Evolutionary conservation across 1,140 invertebrate species (phyloP).

Genomic region (Phortica variegata): DNA sequence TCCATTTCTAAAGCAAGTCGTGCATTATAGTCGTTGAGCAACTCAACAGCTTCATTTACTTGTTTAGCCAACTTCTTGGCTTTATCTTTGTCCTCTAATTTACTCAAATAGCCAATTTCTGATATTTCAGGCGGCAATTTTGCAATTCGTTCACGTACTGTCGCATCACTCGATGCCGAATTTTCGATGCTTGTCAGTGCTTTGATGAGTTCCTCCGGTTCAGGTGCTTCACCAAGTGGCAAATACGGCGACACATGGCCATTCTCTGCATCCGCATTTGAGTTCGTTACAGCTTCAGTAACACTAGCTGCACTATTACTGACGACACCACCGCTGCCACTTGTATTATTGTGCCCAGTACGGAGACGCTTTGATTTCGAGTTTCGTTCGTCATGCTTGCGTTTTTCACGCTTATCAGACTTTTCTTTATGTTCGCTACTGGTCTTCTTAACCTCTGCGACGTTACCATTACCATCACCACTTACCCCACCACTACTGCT

Average conservation of each 20-base stretch:
- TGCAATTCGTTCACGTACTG: conserved; percentile 88
- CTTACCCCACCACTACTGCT: conserved; percentile 13
- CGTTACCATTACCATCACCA: conserved; percentile 14
- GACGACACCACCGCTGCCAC: conserved; percentile 68
- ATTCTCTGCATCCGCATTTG: conserved; percentile 22
- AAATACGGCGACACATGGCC: conserved; percentile 69
- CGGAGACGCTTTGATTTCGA: conserved; percentile 31
- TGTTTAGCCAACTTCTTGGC: conserved; percentile 44
- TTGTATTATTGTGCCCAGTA: conserved; percentile 38
- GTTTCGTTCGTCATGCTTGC: conserved; percentile 38
- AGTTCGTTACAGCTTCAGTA: conserved; percentile 3
- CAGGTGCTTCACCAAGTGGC: conserved; percentile 80
- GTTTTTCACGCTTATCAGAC: conserved; percentile 38
- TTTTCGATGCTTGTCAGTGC: conserved; percentile 84
- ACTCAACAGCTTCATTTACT: conserved; percentile 79
- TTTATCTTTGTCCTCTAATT: conserved; percentile 69
- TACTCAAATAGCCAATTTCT: conserved; percentile 80
- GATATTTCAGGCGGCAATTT: conserved; percentile 92
- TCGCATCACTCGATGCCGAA: conserved; percentile 90
- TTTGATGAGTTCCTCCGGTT: conserved; percentile 85
- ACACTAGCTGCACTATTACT: conserved; percentile 27
- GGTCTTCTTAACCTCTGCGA: conserved; percentile 48
- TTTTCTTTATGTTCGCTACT: conserved; percentile 26
- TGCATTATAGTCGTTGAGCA: conserved; percentile 87
- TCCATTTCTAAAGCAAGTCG: conserved; percentile 85